These are phyloP conservation scores for Poecilia picta DNA, from an alignment of 2,797 vertebrate species.

Conservation along the genomic window DNA sequence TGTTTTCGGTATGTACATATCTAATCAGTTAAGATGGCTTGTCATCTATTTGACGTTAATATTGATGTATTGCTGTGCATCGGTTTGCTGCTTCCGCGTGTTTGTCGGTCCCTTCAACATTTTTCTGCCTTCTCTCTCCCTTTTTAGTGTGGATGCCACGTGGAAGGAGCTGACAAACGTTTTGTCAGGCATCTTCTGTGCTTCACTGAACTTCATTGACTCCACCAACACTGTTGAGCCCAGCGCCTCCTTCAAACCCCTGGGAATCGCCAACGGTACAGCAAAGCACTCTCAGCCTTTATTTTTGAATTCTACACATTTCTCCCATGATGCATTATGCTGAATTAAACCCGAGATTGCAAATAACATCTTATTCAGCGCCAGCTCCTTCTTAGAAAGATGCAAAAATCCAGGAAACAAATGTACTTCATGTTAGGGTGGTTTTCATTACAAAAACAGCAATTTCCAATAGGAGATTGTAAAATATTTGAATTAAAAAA, in stretches of 20 bases:
- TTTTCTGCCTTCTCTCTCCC: background rate
- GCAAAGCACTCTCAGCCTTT: slow-evolving; percentile 56
- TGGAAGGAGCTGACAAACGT: slow-evolving; percentile 98
- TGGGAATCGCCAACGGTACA: slow-evolving; percentile 93
- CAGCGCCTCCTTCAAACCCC: slow-evolving; percentile 94
- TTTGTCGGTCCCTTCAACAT: background rate
- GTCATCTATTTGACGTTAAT: background rate
- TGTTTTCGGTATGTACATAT: background rate
- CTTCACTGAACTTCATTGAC: slow-evolving; percentile 98
- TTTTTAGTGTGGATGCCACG: slow-evolving; percentile 86
- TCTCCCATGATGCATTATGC: background rate
- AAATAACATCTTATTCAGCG: background rate
- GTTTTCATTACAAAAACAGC: background rate
- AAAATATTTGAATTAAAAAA: background rate
- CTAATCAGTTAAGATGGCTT: background rate
- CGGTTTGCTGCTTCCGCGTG: background rate
- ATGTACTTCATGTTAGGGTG: background rate
- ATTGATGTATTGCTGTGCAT: background rate
- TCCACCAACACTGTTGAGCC: slow-evolving; percentile 95
- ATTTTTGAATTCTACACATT: background rate
- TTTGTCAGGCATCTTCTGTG: slow-evolving; percentile 96
- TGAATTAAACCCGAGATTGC: background rate
- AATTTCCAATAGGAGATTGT: background rate
- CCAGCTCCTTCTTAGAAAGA: background rate
- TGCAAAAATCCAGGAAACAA: background rate